A percentile compares a stretch with the other conserved stretches of the same genome.
These are phyloP conservation scores for Coremacera marginata DNA, from an alignment of 2,888 invertebrate species.

Conservation along the genomic window DNA sequence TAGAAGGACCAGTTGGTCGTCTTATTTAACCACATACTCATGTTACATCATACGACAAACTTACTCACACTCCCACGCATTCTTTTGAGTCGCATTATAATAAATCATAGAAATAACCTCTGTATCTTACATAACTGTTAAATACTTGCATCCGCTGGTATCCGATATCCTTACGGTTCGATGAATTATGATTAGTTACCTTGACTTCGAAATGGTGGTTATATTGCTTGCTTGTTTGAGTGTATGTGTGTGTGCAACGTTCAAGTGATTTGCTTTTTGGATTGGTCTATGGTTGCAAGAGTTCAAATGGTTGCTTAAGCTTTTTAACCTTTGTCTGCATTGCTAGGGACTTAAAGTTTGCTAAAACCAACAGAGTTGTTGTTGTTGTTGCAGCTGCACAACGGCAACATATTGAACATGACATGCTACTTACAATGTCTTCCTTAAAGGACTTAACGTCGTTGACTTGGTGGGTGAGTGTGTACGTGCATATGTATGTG, in stretches of 20 bases:
- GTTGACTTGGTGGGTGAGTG: conserved; percentile 36
- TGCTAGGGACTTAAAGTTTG: not conserved
- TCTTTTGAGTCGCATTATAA: conserved; percentile 50
- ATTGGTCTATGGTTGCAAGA: conserved; percentile 39
- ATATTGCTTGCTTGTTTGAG: conserved; percentile 18
- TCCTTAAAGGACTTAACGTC: conserved; percentile 46
- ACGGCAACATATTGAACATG: not conserved
- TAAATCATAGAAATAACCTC: conserved; percentile 57
- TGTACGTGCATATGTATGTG: too few relatives aligned
- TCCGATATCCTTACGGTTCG: conserved; percentile 56
- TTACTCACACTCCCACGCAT: conserved; percentile 35
- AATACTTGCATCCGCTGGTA: conserved; percentile 51
- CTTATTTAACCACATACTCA: conserved; percentile 36
- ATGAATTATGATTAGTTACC: conserved; percentile 66
- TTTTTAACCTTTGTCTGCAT: conserved; percentile 61
- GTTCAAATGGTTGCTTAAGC: conserved; percentile 64
- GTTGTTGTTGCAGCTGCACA: too few relatives aligned
- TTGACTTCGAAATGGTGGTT: conserved; percentile 44
- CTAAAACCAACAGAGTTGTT: too few relatives aligned
- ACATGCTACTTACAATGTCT: conserved; percentile 5
- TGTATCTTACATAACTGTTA: conserved; percentile 20
- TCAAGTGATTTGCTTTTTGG: conserved; percentile 7
- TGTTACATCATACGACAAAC: not conserved
- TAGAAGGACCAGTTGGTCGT: conserved; percentile 1
- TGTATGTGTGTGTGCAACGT: not conserved